Base-by-base conservation (phyloP, 1,140 invertebrate genomes). In the Brachionus koreanus region DNA sequence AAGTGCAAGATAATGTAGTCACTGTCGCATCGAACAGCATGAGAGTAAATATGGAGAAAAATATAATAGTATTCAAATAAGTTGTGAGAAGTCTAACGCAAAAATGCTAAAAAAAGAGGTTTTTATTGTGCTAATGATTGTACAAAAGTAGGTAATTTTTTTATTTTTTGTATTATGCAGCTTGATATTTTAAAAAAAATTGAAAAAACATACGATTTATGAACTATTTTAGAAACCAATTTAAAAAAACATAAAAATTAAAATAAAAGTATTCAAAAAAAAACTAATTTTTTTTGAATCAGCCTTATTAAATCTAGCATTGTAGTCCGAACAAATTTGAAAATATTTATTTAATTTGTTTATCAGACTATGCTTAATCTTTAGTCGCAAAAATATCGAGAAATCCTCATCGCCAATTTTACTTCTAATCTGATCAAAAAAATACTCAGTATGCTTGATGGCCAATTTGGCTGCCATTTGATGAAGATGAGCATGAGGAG, bases 401-500 rank as follows among this genome's bases (percentile, higher is more conserved):
- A 82, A 82, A 37, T 69, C 49, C 2, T 29, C 16, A 74, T 67
- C 65, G 16, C 81, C 81, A 19, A 82, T 39, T 16, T 69, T 19
- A 23, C 9, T 16, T 67, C 81, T 42, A 37, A 82, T 37, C 16
- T 82, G 13, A 19, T 67, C 43, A 29, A 69, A 69, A 74, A 69
- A 82, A 35, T 67, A 67, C 29, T 82, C 81, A 13, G 81, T 82
- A 16, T 61, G 49, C 5, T 69, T 25, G 12, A 74, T 69, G 1
- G 81, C 81, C 19, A 69, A 39, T 9, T 74, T 67, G n/a, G 63
- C 81, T 13, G 81, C 81, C 12, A 13, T 19, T 42, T 29, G 7
- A 29, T 82, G 79, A 19, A 82, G 33, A 72, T 82, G n/a, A 72
- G 46, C 46, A 46, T 52, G 37, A 6, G 79, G 79, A 6, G 79